Percentiles rank a stretch among this genome's conserved stretches.
These are phyloP conservation scores for Labroides dimidiatus DNA, from an alignment of 2,797 vertebrate species.

Conservation along the genomic window DNA sequence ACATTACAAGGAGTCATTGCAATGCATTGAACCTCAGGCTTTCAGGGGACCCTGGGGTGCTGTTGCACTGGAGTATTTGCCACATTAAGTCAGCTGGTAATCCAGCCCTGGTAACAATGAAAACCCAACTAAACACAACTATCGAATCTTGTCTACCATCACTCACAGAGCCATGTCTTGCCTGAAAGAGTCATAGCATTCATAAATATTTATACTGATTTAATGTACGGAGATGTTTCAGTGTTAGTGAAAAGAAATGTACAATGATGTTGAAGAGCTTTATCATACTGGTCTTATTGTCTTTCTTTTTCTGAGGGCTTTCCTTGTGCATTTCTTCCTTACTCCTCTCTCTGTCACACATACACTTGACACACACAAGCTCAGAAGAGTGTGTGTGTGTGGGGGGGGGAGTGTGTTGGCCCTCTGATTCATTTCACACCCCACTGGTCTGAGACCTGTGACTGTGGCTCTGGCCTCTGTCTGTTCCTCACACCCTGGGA, in stretches of 20 bases:
- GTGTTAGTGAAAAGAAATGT: slow-evolving; percentile 24
- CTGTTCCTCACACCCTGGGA: slow-evolving; percentile 73
- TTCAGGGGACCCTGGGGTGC: neutral
- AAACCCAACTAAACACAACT: slow-evolving; percentile 20
- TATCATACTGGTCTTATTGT: slow-evolving; percentile 9
- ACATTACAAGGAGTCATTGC: slow-evolving; percentile 2
- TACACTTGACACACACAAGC: slow-evolving; percentile 12
- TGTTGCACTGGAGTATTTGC: neutral
- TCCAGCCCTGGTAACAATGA: slow-evolving; percentile 11
- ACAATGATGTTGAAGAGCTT: slow-evolving; percentile 10
- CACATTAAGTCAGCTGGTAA: neutral
- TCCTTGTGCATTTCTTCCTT: slow-evolving; percentile 13
- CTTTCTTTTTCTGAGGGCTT: slow-evolving; percentile 32
- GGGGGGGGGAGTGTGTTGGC: slow-evolving; percentile 58
- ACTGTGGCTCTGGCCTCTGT: slow-evolving; percentile 77
- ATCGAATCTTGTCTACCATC: slow-evolving; percentile 23
- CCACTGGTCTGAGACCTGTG: slow-evolving; percentile 82
- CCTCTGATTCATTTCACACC: slow-evolving; percentile 82
- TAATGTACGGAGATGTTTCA: slow-evolving; percentile 35
- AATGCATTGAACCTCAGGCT: neutral
- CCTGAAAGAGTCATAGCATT: slow-evolving; percentile 25
- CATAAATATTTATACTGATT: slow-evolving; percentile 54
- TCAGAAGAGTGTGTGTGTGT: slow-evolving; percentile 29
- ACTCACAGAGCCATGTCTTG: slow-evolving; percentile 17
- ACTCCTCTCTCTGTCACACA: slow-evolving; percentile 1